phyloP scores from a whole-genome alignment of 2,888 invertebrate species.

The Antheraea yamamai region DNA sequence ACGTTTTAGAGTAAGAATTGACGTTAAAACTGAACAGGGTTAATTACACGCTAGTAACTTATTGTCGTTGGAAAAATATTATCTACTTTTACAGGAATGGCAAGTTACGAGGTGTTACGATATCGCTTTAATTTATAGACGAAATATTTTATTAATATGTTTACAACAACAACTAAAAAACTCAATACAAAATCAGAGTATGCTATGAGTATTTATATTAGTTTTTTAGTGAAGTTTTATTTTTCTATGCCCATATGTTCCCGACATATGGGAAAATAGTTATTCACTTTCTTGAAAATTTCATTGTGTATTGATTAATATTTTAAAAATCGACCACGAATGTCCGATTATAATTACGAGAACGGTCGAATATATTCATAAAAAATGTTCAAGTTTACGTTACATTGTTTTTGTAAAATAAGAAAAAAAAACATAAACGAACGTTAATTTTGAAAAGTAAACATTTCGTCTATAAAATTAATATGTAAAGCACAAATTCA shows the following conservation, averaged over 20 bases:
- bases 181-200: background rate
- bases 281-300: background rate
- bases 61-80: slow-evolving; percentile 54
- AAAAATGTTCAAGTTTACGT: background rate
- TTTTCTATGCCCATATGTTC: no score
- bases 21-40: slow-evolving; percentile 54
- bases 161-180: background rate
- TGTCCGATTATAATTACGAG: background rate
- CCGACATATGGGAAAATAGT: no score
- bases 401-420: background rate
- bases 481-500: background rate
- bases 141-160: slow-evolving; percentile 3
- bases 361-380: background rate
- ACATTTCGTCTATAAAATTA: background rate
- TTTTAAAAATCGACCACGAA: background rate
- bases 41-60: slow-evolving; percentile 47
- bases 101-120: slow-evolving; percentile 43
- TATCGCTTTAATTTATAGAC: slow-evolving; percentile 12
- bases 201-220: background rate
- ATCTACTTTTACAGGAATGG: slow-evolving; percentile 50
- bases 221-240: no score
- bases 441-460: background rate
- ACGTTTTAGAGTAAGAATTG: slow-evolving; percentile 53
- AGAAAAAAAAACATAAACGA: background rate
- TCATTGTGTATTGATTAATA: background rate